Conservation (phyloP, 2,888 invertebrate species). For the Melikaiella ostensackeni region DNA sequence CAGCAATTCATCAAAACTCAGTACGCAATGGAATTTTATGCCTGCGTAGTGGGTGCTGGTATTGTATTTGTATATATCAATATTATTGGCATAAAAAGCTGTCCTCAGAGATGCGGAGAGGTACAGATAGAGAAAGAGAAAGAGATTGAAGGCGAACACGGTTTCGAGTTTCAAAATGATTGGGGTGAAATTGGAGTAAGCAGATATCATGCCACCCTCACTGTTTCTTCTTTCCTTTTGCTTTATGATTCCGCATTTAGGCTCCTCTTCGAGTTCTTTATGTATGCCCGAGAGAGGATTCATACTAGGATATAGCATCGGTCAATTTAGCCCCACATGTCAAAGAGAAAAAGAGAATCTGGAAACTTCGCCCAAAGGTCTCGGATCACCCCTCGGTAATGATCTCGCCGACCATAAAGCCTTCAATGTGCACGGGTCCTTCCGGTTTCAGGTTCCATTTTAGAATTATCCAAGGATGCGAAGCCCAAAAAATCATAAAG, state of each 20-base stretch:
- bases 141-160: constrained; percentile 54
- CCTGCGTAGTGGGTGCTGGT: constrained; percentile 50
- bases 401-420: constrained; percentile 22
- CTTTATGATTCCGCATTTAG: constrained; percentile 29
- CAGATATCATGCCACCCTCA: constrained; percentile 67
- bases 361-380: constrained; percentile 26
- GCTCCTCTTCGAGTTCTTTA: constrained; percentile 43
- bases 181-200: constrained; percentile 77
- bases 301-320: neutral
- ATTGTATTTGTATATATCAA: constrained; percentile 67
- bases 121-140: constrained; percentile 47
- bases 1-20: constrained; percentile 72
- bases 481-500: neutral
- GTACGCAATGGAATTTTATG: constrained; percentile 45
- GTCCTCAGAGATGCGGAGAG: constrained; percentile 48
- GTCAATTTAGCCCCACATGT: constrained; percentile 46
- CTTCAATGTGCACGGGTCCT: neutral
- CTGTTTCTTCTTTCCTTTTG: constrained; percentile 36
- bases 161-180: constrained; percentile 76
- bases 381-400: constrained; percentile 2
- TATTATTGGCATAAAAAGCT: constrained; percentile 67
- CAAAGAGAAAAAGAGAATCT: constrained; percentile 29
- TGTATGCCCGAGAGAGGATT: constrained; percentile 11
- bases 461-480: neutral
- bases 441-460: constrained; percentile 15